Conservation (phyloP, 2,888 invertebrate genomes). For the Homarus gammarus region DNA sequence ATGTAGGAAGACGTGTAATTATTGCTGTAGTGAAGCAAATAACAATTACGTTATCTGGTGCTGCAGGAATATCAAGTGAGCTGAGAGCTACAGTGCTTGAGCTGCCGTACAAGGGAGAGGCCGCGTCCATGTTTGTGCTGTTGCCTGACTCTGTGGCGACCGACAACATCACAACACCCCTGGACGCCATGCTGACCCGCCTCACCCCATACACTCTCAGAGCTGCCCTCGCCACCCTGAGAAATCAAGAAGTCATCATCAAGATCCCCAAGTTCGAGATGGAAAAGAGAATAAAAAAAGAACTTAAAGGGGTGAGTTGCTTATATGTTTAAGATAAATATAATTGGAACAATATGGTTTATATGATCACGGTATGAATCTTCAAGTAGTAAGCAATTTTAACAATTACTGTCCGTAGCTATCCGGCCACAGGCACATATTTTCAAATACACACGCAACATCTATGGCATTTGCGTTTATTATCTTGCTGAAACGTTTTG, state of each 20-base stretch:
- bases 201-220: background rate
- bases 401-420: no score
- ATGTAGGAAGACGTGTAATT: no score
- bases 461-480: no score
- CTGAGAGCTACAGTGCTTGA: background rate
- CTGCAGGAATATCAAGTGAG: background rate
- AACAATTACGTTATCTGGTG: background rate
- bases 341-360: no score
- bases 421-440: no score
- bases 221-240: background rate
- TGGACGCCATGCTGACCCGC: background rate
- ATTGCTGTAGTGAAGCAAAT: no score
- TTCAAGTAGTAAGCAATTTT: no score
- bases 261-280: background rate
- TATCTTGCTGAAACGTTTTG: no score
- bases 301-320: background rate
- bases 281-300: background rate
- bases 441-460: no score
- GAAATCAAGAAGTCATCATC: background rate
- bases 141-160: background rate
- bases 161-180: background rate
- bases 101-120: constrained; percentile 5
- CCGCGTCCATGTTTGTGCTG: constrained; percentile 4
- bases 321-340: no score
- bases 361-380: no score